phyloP scores from a whole-genome alignment of 2,888 invertebrate species.

The Cerastis rubricosa region DNA sequence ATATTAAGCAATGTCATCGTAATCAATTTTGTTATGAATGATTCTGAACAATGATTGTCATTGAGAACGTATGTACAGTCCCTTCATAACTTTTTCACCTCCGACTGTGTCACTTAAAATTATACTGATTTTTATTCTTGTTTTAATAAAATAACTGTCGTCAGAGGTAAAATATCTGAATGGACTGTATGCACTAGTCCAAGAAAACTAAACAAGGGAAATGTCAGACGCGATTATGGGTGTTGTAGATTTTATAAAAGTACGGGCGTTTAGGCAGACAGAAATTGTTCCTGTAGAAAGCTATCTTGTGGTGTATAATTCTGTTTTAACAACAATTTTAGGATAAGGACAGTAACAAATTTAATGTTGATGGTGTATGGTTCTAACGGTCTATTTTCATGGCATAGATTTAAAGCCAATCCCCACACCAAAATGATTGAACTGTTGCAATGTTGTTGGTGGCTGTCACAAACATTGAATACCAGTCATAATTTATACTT shows the following conservation, averaged over 20 bases:
- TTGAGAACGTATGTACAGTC: conserved; percentile 5
- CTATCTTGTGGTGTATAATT: neutral
- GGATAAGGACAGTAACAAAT: neutral
- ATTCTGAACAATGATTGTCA: neutral
- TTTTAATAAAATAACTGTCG: neutral
- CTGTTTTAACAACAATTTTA: neutral
- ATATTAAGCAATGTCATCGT: conserved; percentile 8
- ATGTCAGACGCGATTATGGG: neutral
- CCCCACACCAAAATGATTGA: neutral
- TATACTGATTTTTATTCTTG: neutral
- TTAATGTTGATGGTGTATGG: neutral
- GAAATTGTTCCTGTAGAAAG: neutral
- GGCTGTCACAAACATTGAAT: neutral
- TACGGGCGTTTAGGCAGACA: neutral
- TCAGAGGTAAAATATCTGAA: neutral
- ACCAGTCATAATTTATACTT: neutral
- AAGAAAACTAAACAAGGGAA: conserved; percentile 1
- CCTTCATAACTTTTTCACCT: neutral
- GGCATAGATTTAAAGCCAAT: neutral
- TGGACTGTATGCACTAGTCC: too few species aligned
- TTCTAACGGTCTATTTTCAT: neutral
- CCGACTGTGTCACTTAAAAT: neutral
- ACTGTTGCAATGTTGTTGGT: neutral
- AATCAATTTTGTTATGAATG: conserved; percentile 3
- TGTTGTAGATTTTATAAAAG: neutral